Evolutionary conservation across 2,113 vertebrate genomes (phyloP), one percentile per base, ranked within the genome.

Genomic region (Centrocercus urophasianus): DNA sequence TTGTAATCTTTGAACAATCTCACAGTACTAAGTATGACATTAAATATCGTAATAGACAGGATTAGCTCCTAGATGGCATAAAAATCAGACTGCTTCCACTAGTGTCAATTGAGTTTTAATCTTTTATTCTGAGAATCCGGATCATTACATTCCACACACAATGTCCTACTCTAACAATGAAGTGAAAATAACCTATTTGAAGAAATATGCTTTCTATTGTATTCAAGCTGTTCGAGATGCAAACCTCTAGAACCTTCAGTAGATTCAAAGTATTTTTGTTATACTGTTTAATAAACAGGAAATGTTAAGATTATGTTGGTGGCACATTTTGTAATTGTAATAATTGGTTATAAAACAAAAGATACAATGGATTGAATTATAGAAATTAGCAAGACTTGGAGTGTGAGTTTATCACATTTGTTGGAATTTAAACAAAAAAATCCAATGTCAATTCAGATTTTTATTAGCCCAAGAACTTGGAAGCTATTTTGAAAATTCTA

Each of bases 341-440:
- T 22, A 34, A 71, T 74, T 74, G 25, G 34, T 90, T 71, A 32
- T 71, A 47, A 80, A 91, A 57, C 22, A 83, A 77, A 28, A 54
- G 27, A 48, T 13, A 69, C 7, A 85, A 79, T 56, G 3, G 36
- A 74, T 20, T 66, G n/a, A 85, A 64, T 21, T 5, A 67, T 50
- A 24, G 52, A 17, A 42, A 69, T 52, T 38, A 83, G 8, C 22
- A 77, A 54, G 52, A 22, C 22, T 60, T 81, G 56, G 16, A 66
- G 16, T 36, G 38, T 52, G 32, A 86, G 7, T 30, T 88, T 10
- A 70, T 65, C 45, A 80, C 22, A 83, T 57, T 74, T 28, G 80
- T 16, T 93, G 85, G 80, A 96, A 91, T 7, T 50, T 48, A 88
- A 72, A 89, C 22, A 38, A 38, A 74, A 87, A 87, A 91, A 47